Evolutionary conservation across 2,797 vertebrate genomes (phyloP).

Genomic region (Momotus momota): DNA sequence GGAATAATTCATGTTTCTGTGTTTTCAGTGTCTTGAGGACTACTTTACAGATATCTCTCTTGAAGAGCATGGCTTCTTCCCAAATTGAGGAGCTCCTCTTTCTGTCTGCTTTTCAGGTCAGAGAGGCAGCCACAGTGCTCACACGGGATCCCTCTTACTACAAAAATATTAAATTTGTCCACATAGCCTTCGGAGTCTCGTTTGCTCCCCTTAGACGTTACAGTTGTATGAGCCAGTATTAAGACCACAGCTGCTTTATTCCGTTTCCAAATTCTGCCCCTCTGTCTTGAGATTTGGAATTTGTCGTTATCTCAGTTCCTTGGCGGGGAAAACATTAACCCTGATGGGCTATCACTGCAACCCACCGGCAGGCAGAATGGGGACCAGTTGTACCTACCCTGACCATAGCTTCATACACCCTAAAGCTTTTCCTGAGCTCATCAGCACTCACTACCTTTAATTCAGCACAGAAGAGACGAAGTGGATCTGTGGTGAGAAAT

Average conservation of each 20-base stretch:
- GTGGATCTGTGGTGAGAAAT: neutral
- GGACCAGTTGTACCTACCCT: neutral
- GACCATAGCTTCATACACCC: neutral
- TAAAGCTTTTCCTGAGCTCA: neutral
- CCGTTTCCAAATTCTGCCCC: neutral
- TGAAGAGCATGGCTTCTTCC: neutral
- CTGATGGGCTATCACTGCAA: neutral
- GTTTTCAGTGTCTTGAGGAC: neutral
- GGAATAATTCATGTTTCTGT: neutral
- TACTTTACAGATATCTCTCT: neutral
- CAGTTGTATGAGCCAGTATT: neutral
- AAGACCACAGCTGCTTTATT: neutral
- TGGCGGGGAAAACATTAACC: neutral
- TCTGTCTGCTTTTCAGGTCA: neutral
- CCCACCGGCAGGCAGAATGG: neutral
- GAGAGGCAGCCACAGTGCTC: neutral
- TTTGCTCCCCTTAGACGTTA: neutral
- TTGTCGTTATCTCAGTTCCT: neutral
- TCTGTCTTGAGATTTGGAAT: neutral
- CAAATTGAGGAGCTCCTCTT: neutral
- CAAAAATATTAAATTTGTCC: neutral
- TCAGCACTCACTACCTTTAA: neutral
- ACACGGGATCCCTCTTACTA: neutral
- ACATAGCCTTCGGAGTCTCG: neutral
- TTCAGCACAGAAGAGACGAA: neutral